phyloP scores from a whole-genome alignment of 2,113 vertebrate genomes.

The Andinoacara biseriatus region DNA sequence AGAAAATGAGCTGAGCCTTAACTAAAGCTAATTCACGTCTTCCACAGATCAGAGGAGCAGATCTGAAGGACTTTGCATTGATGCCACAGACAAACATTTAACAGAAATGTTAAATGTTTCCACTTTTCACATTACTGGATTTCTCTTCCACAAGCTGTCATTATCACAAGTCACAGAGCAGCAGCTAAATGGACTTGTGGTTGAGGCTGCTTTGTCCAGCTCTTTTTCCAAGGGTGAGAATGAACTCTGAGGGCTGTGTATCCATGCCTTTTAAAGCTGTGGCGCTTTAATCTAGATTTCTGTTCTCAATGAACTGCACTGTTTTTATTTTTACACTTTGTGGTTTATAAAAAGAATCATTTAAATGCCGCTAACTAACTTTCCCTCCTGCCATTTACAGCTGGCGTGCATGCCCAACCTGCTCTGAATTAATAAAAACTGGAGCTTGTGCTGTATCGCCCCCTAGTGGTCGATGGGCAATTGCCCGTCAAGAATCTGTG shows the following conservation, averaged over 20 bases:
- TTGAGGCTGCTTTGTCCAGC: not conserved
- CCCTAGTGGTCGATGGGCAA: constrained; percentile 37
- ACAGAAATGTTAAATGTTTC: not conserved
- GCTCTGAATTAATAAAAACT: not conserved
- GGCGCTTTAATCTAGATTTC: not conserved
- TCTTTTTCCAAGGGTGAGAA: not conserved
- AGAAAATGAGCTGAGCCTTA: not conserved
- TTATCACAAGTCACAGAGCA: rapidly evolving
- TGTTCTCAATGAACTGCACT: not conserved
- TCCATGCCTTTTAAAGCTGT: not conserved
- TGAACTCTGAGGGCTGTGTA: not conserved
- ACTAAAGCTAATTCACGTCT: too few species aligned
- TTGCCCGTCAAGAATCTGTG: not conserved
- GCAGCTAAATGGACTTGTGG: not conserved
- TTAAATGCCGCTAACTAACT: not conserved
- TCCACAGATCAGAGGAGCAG: too few species aligned
- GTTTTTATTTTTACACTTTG: not conserved
- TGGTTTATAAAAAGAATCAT: not conserved
- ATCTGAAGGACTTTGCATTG: too few species aligned
- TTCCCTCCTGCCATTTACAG: not conserved
- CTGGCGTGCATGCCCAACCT: not conserved
- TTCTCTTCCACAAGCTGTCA: not conserved
- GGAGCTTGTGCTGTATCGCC: constrained; percentile 23
- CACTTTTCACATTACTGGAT: not conserved
- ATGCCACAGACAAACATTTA: too few species aligned